Base-by-base conservation (phyloP, 1,140 invertebrate species). In the Calycopis cecrops region DNA sequence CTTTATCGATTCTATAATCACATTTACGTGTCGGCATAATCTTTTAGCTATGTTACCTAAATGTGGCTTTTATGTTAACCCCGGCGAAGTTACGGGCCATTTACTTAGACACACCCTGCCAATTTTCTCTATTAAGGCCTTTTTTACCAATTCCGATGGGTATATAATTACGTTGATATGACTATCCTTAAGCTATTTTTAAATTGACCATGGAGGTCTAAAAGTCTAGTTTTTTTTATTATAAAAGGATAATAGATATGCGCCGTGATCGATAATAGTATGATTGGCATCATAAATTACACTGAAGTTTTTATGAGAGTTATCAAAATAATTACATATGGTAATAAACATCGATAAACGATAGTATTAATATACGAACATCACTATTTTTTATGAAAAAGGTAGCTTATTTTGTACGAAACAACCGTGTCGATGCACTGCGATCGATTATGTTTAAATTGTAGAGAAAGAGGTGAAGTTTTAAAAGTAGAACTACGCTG, bases 71-170 rank as follows among this genome's bases (percentile, higher is more conserved):
- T 28, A 28, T 28, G 21, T 28, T 60, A 68, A 63, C 59, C 55
- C 14, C 37, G 64, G 54, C 64, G 53, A 71, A 66, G 59, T 70
- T 68, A 71, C 70, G 71, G 74, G 57, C 71, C 67, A 73, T 78
- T 81, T 79, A 73, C 67, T 69, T 72, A 78, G 61, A 67, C 69
- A 69, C 71, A 79, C 79, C 80, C 77, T 84, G 79, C 69, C 77
- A 84, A 85, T 84, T 84, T 82, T 75, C 68, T 80, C 76, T 82
- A 86, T 83, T 76, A 79, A 82, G 74, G 73, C 75, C 70, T 42
- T 53, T 53, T 40, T 42, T 52, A 8, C 50, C 17, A 40, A 42
- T 44, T 40, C 21, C 40, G 7, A 14, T 18, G 17, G 21, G 69
- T 57, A 69, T 78, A 73, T 84, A 79, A 86, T 86, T 83, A 85